A percentile compares a stretch with the other conserved stretches of the same genome.
These are phyloP conservation scores for Microdon myrmicae DNA, from an alignment of 2,888 invertebrate genomes.

Conservation along the genomic window DNA sequence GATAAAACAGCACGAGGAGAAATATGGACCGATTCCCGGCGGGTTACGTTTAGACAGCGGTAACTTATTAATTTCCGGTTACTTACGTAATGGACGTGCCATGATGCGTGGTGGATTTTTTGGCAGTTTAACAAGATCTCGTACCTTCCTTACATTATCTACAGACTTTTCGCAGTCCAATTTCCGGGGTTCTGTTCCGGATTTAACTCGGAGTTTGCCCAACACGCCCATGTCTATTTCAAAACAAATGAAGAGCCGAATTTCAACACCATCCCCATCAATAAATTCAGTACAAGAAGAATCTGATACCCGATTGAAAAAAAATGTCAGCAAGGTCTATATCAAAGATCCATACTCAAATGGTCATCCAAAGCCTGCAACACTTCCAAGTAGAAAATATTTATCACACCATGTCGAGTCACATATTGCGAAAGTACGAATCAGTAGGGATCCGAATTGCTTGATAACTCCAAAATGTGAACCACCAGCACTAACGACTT, in stretches of 20 bases:
- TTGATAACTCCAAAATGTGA: conserved; percentile 20
- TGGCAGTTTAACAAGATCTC: conserved; percentile 70
- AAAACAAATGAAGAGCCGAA: conserved; percentile 44
- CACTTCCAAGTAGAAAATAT: conserved; percentile 36
- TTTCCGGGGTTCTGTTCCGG: conserved; percentile 64
- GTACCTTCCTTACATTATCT: conserved; percentile 69
- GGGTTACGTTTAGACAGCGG: conserved; percentile 59
- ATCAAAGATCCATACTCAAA: conserved; percentile 27
- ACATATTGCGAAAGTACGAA: conserved; percentile 23
- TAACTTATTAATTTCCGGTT: conserved; percentile 62
- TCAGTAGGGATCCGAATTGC: conserved; percentile 17
- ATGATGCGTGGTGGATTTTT: conserved; percentile 67
- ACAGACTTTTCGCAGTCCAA: conserved; percentile 57
- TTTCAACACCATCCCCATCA: conserved; percentile 54
- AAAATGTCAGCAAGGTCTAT: conserved; percentile 44
- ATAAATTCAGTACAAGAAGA: conserved; percentile 59
- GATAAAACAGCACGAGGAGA: conserved; percentile 57
- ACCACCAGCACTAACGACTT: conserved; percentile 27
- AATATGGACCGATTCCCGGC: conserved; percentile 58
- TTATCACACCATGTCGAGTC: conserved; percentile 12
- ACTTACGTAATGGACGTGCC: conserved; percentile 59
- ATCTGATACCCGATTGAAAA: conserved; percentile 53
- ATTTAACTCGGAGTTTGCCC: conserved; percentile 65
- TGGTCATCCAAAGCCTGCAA: conserved; percentile 21
- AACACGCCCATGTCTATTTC: conserved; percentile 61